Evolutionary conservation across 2,113 vertebrate genomes (phyloP), one percentile per base, ranked within the genome.

Genomic region (Sisor rabdophorus): DNA sequence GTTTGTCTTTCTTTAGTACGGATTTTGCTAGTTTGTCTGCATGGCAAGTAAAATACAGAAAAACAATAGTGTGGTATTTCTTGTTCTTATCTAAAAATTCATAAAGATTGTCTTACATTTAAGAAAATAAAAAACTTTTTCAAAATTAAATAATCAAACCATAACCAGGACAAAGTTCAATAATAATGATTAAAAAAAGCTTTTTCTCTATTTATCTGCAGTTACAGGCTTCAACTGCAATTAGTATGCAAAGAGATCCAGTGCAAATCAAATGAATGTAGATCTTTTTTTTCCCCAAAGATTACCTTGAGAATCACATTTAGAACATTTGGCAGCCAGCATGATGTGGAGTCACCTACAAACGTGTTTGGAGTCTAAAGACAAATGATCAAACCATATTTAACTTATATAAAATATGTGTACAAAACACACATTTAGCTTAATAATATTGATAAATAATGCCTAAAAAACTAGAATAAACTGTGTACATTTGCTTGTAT

Each of bases 1-100:
- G 48, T 68, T 65, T 48, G 22, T 58, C 53, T 13, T 52, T 76
- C 50, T 54, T 40, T 54, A 75, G 56, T 53, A 53, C 26, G 52
- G 47, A 52, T 71, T 9, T 71, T 11, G 54, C n/a, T 28, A 32
- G 11, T 32, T 13, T 72, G 71, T 32, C 17, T 74, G 40, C 24
- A 60, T 28, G 4, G 6, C 28, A n/a, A 73, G 40, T 47, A n/a
- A 61, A 30, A 67, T 11, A 54, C 7, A 17, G 3, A 52, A 2
- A 19, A 56, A 13, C 3, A 52, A 54, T 65, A 55, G 28, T 24
- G 24, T 52, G 53, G 48, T 1, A 44, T 6, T 15, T 17, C 9
- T 19, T 36, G 60, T 63, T 63, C 8, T 36, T 19, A 20, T 63
- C 17, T 32, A 20, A 63, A n/a, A 36, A 63, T 36, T 63, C 30